Evolutionary conservation across 2,888 invertebrate genomes (phyloP).

Genomic region (Agriopis marginaria): DNA sequence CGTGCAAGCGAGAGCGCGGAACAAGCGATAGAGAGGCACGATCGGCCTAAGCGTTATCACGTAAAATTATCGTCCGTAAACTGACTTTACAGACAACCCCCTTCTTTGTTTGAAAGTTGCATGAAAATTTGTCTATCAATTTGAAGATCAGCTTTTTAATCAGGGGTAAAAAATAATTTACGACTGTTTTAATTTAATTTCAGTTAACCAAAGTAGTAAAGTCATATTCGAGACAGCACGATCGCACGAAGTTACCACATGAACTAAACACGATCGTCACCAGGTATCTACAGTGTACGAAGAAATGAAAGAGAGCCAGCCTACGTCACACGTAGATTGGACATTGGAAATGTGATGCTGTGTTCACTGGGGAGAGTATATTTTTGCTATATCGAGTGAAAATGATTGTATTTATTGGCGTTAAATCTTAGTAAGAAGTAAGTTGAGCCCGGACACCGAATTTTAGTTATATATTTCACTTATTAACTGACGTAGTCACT

Average conservation of each 20-base stretch:
- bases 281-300: slow-evolving; percentile 69
- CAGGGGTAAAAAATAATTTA: no score
- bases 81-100: no score
- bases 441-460: not conserved
- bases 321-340: slow-evolving; percentile 29
- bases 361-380: slow-evolving; percentile 14
- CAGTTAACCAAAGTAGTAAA: slow-evolving; percentile 86
- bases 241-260: slow-evolving; percentile 83
- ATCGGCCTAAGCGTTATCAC: no score
- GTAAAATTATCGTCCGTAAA: no score
- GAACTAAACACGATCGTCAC: slow-evolving; percentile 67
- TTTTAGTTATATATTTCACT: not conserved
- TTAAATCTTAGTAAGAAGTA: slow-evolving; percentile 30
- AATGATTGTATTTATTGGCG: slow-evolving; percentile 23
- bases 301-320: slow-evolving; percentile 58
- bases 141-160: no score
- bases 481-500: not conserved
- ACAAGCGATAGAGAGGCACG: no score
- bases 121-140: no score
- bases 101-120: no score
- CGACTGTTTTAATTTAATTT: slow-evolving; percentile 6
- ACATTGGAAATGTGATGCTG: slow-evolving; percentile 10
- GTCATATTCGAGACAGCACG: slow-evolving; percentile 79
- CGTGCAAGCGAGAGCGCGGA: no score
- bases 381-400: slow-evolving; percentile 28